Conservation (phyloP, 2,888 invertebrate genomes). For the Prosapia bicincta region DNA sequence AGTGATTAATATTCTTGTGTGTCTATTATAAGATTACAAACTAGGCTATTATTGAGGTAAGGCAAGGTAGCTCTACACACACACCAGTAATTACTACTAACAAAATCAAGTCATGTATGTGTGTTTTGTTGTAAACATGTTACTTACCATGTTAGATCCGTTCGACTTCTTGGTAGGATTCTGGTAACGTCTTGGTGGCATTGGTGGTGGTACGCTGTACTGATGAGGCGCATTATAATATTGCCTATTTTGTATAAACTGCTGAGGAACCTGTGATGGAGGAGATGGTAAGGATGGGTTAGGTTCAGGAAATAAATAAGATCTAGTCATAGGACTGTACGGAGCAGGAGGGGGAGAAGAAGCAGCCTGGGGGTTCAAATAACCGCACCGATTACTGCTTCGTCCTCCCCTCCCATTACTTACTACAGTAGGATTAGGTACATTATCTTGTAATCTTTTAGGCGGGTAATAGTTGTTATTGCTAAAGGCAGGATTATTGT, state of each 20-base stretch:
- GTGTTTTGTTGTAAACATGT: too few species aligned
- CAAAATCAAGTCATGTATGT: too few species aligned
- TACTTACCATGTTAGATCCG: background rate
- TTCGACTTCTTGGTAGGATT: background rate
- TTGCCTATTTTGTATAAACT: background rate
- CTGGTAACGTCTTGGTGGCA: background rate
- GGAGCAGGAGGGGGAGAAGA: background rate
- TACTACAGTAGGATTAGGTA: background rate
- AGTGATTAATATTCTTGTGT: too few species aligned
- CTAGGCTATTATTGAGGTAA: too few species aligned
- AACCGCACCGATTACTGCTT: background rate
- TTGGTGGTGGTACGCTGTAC: background rate
- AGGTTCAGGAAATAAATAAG: background rate
- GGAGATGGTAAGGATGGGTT: background rate
- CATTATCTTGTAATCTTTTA: background rate
- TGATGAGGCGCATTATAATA: background rate
- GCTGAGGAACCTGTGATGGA: background rate
- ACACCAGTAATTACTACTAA: too few species aligned
- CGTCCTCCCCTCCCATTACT: background rate
- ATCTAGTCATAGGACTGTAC: background rate
- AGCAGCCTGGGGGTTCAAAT: background rate
- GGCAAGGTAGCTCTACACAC: too few species aligned
- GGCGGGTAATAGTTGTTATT: constrained; percentile 29
- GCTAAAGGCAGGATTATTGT: constrained; percentile 29
- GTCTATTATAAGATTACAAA: too few species aligned